Evolutionary conservation across 2,113 vertebrate genomes (phyloP).

Genomic region (Pachycephala philippinensis): DNA sequence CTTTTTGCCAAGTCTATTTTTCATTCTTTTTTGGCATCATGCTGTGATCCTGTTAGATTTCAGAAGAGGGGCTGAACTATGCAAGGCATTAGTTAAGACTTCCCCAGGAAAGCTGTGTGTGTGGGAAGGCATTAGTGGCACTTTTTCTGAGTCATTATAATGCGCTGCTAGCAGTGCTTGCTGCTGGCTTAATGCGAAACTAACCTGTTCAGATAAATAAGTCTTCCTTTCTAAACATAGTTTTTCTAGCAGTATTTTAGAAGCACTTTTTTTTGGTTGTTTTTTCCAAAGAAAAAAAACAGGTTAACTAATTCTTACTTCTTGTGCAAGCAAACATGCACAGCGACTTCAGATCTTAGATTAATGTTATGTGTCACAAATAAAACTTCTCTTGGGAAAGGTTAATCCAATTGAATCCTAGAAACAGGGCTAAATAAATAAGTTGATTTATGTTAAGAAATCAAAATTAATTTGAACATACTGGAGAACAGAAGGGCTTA

Average conservation of each 20-base stretch:
- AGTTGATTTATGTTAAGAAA: conserved; percentile 28
- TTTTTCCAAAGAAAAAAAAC: not conserved
- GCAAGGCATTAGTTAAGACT: not conserved
- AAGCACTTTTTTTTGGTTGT: not conserved
- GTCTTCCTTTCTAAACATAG: not conserved
- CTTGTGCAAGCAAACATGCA: not conserved
- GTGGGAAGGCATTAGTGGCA: not conserved
- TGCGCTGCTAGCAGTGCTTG: not conserved
- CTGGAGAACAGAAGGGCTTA: conserved; percentile 21
- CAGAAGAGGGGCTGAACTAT: not conserved
- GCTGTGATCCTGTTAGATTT: not conserved
- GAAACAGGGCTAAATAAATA: not conserved
- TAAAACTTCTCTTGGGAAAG: conserved; percentile 12
- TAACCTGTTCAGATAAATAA: not conserved
- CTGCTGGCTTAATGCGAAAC: not conserved
- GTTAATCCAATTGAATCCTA: not conserved
- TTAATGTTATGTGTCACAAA: not conserved
- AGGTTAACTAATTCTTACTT: not conserved
- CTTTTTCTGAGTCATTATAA: not conserved
- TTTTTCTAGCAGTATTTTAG: not conserved
- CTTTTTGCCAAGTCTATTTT: conserved; percentile 18
- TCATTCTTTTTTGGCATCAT: not conserved
- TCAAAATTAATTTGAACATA: conserved; percentile 15
- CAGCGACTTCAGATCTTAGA: not conserved
- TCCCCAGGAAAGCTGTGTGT: not conserved